Evolutionary conservation across 2,113 vertebrate genomes (phyloP).

Genomic region (Grantiella picta): DNA sequence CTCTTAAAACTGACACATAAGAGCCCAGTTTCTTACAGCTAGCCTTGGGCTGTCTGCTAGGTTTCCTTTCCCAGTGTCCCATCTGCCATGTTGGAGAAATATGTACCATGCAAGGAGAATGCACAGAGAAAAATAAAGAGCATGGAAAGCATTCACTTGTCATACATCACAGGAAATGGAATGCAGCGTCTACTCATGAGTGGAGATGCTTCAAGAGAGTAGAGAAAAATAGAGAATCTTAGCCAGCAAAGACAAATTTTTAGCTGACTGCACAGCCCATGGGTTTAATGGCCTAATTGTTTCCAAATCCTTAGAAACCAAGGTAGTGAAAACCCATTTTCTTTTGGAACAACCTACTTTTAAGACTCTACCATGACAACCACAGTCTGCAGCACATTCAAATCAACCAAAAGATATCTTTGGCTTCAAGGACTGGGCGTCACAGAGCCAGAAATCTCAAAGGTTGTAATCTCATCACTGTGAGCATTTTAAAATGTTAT

Average conservation of each 20-base stretch:
- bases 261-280: background rate
- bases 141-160: background rate
- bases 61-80: background rate
- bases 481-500: background rate
- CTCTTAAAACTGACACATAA: background rate
- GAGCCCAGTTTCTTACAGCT: background rate
- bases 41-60: background rate
- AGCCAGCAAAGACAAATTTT: background rate
- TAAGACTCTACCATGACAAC: background rate
- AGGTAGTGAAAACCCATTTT: background rate
- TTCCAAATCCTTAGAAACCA: background rate
- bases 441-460: background rate
- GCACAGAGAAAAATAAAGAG: background rate
- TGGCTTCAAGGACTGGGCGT: background rate
- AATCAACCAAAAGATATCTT: background rate
- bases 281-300: background rate
- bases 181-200: background rate
- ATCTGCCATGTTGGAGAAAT: background rate
- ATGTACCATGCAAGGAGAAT: background rate
- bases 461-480: background rate
- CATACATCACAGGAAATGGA: background rate
- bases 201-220: background rate
- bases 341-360: background rate
- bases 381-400: background rate
- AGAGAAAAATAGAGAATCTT: background rate